These are phyloP conservation scores for Yoshiicerus persimilis DNA, from an alignment of 1,140 invertebrate species.

Conservation along the genomic window DNA sequence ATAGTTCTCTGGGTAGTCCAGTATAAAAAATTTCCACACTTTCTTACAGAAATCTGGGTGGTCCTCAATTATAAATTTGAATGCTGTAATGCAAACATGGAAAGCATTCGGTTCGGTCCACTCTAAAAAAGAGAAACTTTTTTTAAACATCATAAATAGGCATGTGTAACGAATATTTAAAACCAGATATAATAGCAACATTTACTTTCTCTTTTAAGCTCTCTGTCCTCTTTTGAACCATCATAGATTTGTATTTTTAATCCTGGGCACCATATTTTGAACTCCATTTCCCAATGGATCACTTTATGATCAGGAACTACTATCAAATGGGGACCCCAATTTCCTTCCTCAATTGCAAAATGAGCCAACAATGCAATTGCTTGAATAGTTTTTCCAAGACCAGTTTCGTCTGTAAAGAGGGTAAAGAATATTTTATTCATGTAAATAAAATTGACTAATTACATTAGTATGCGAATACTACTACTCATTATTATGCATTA, in stretches of 20 bases:
- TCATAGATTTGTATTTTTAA: slow-evolving; percentile 99
- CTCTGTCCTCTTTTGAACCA: slow-evolving; percentile 93
- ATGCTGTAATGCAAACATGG: slow-evolving; percentile 99
- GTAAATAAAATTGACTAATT: not conserved
- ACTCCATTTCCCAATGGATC: slow-evolving; percentile 99
- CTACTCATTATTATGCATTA: not conserved
- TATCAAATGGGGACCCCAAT: slow-evolving; percentile 98
- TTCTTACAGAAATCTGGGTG: slow-evolving; percentile 96
- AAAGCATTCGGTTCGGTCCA: slow-evolving; percentile 99
- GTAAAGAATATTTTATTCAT: too few relatives aligned
- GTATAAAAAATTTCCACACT: slow-evolving; percentile 98
- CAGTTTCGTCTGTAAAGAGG: slow-evolving; percentile 68
- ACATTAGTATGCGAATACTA: too few relatives aligned
- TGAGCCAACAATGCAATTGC: slow-evolving; percentile 96
- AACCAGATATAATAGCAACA: not conserved
- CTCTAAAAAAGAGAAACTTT: slow-evolving; percentile 59
- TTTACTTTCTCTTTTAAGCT: slow-evolving; percentile 80
- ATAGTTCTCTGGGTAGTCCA: slow-evolving; percentile 99
- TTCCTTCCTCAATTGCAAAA: slow-evolving; percentile 88
- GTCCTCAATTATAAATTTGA: slow-evolving; percentile 98
- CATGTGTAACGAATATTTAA: not conserved
- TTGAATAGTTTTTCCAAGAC: slow-evolving; percentile 96
- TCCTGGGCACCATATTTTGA: slow-evolving; percentile 99
- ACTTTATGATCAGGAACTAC: slow-evolving; percentile 99
- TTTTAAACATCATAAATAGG: not conserved